phyloP scores from a whole-genome alignment of 2,888 invertebrate genomes.

The Dolichopus griseipennis region DNA sequence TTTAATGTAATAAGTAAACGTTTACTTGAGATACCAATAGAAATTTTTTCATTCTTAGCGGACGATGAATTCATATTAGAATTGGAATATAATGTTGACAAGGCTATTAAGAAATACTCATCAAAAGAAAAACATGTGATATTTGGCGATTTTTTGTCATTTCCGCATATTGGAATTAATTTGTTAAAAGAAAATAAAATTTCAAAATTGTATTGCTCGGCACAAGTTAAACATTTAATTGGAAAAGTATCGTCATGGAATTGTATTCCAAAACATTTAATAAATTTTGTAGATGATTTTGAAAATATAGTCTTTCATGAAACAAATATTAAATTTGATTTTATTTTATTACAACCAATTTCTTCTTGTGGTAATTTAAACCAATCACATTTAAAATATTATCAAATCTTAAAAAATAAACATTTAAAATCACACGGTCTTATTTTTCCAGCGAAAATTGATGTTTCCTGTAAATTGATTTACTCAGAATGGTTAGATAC shows the following conservation, averaged over 20 bases:
- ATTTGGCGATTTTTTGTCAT: slow-evolving; percentile 20
- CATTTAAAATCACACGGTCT: slow-evolving; percentile 16
- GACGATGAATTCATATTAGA: slow-evolving; percentile 21
- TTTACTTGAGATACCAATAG: slow-evolving; percentile 15
- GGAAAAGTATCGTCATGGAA: slow-evolving; percentile 18
- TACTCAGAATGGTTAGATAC: slow-evolving; percentile 20
- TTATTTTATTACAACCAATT: slow-evolving; percentile 21
- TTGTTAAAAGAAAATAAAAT: slow-evolving; percentile 20
- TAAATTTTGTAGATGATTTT: slow-evolving; percentile 19
- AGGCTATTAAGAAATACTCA: slow-evolving; percentile 14
- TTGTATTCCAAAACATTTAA: slow-evolving; percentile 16
- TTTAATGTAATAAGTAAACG: slow-evolving; percentile 12
- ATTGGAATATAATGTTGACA: slow-evolving; percentile 20
- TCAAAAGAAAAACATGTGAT: slow-evolving; percentile 12
- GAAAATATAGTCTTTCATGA: background rate
- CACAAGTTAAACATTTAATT: slow-evolving; percentile 15
- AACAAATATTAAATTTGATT: slow-evolving; percentile 17
- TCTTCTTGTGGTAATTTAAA: slow-evolving; percentile 18
- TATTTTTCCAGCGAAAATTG: slow-evolving; percentile 20
- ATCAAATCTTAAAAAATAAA: slow-evolving; percentile 15
- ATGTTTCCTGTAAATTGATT: slow-evolving; percentile 19
- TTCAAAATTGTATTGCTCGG: slow-evolving; percentile 18
- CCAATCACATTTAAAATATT: slow-evolving; percentile 18
- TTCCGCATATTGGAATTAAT: slow-evolving; percentile 22
- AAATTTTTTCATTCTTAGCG: slow-evolving; percentile 19